phyloP scores from a whole-genome alignment of 2,888 invertebrate genomes.

The Meghimatium bilineatum region DNA sequence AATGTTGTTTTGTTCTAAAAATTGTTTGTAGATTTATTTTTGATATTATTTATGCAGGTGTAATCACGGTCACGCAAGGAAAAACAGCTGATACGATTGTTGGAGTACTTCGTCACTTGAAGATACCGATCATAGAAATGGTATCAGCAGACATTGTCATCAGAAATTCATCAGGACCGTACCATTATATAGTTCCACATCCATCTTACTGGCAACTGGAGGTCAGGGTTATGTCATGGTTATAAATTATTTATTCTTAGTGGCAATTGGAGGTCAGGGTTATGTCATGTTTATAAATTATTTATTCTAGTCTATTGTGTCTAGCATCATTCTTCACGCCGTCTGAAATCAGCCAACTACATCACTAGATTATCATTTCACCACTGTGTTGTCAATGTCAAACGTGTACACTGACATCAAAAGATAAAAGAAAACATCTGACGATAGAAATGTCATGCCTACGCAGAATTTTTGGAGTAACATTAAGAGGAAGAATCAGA shows the following conservation, averaged over 20 bases:
- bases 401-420: too few species aligned
- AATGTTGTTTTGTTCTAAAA: too few species aligned
- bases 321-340: too few species aligned
- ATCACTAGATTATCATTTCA: too few species aligned
- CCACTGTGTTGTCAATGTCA: too few species aligned
- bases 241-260: too few species aligned
- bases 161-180: background rate
- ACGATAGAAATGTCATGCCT: too few species aligned
- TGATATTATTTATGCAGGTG: conserved; percentile 45
- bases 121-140: conserved; percentile 48
- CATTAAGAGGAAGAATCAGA: too few species aligned
- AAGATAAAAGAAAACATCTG: too few species aligned
- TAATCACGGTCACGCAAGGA: conserved; percentile 51
- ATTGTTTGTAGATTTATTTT: too few species aligned
- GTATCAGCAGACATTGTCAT: conserved; percentile 8
- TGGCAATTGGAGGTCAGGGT: conserved; percentile 23
- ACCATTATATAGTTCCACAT: conserved; percentile 26
- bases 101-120: conserved; percentile 43
- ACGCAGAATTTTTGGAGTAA: too few species aligned
- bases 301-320: background rate
- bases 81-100: conserved; percentile 41
- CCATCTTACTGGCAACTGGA: conserved; percentile 3
- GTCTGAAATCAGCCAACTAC: too few species aligned
- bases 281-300: background rate
- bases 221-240: background rate